Base-by-base conservation (phyloP, 2,888 invertebrate species). In the Bugulina stolonifera region DNA sequence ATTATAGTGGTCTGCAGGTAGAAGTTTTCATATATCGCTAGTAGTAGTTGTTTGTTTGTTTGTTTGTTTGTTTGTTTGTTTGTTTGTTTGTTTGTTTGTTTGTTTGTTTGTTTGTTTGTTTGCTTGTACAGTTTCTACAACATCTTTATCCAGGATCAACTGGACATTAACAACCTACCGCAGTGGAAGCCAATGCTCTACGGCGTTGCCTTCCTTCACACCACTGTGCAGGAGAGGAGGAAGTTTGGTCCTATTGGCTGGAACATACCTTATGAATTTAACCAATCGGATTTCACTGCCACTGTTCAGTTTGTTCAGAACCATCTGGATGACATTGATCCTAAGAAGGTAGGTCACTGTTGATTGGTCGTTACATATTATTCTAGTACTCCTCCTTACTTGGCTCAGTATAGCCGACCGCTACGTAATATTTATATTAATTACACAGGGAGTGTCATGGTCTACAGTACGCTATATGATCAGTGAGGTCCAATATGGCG, bases 181-280 rank as follows among this genome's bases (percentile, higher is more conserved):
- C 94, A 95, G 83, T 97, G 96, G 96, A 94, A 94, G 1, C 93
- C 94, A 0, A 86, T 96, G 73, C 86, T 97, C 23, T 97, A 95
- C 79, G 93, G 93, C 0, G 93, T 96, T 0, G 95, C 94, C 34
- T 97, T 97, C 86, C 86, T 97, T 43, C 96, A 97, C 79, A 96
- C 95, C 0, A 92, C 96, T 35, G 91, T 97, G 3, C 95, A 96
- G 85, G 97, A 97, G 84, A 87, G 96, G 75, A 87, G 96, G 76
- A 97, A 97, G 86, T 97, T 95, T 82, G 96, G 97, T 0, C 94
- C 96, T 0, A 88, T 97, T 22, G 96, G 96, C 10, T 97, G 97
- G 97, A 97, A 97, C 82, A 88, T 96, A 76, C 94, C 95, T 0
- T 97, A 97, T 80, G 96, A 97, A 85, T 97, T 97, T 83, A 94